phyloP scores from a whole-genome alignment of 1,140 invertebrate genomes.

The Acromyrmex charruanus region DNA sequence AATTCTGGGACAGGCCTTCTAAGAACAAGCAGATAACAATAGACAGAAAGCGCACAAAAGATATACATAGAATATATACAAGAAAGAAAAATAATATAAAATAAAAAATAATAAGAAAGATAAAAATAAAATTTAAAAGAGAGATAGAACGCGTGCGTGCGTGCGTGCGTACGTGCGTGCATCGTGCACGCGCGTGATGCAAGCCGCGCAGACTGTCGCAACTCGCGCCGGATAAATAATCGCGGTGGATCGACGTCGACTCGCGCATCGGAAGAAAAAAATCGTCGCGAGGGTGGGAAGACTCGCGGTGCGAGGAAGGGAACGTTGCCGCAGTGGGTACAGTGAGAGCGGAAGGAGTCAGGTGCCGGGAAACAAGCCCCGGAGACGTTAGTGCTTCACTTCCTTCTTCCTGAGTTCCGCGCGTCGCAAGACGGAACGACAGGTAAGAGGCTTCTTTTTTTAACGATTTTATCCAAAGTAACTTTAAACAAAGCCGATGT shows the following conservation, averaged over 20 bases:
- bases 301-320: neutral
- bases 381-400: conserved; percentile 16
- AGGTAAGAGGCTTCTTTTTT: neutral
- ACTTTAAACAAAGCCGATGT: neutral
- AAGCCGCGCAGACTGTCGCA: conserved; percentile 18
- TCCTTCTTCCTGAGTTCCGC: neutral
- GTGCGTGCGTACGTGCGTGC: conserved; percentile 7
- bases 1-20: no score
- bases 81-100: no score
- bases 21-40: no score
- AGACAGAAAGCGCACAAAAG: no score
- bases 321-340: conserved; percentile 19
- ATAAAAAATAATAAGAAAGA: no score
- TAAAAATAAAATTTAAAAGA: neutral
- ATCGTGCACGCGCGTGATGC: conserved; percentile 11
- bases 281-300: conserved; percentile 24
- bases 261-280: neutral
- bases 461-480: neutral
- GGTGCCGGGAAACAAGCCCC: conserved; percentile 19
- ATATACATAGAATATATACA: no score
- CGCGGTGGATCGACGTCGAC: neutral
- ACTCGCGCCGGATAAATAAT: conserved; percentile 26
- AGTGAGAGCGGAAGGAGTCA: conserved; percentile 46
- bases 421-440: neutral
- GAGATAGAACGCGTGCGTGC: neutral